phyloP scores from a whole-genome alignment of 2,888 invertebrate genomes.

The Apodemia zela region DNA sequence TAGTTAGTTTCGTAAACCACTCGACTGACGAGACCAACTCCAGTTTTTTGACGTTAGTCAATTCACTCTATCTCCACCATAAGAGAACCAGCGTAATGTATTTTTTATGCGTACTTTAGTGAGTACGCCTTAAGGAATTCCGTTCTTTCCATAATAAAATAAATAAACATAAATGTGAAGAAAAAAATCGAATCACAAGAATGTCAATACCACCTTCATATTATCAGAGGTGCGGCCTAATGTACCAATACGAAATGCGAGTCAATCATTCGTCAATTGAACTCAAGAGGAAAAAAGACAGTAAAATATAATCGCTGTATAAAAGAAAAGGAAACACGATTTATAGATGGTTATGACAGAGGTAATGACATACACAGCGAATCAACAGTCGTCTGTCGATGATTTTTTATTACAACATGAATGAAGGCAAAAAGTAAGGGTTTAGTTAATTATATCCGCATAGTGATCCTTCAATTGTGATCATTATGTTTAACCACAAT shows the following conservation, averaged over 20 bases:
- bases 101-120: background rate
- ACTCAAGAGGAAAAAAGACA: constrained; percentile 56
- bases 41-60: too few relatives aligned
- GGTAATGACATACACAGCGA: constrained; percentile 9
- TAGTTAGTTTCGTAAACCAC: too few relatives aligned
- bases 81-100: background rate
- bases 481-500: too few relatives aligned
- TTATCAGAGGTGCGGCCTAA: constrained; percentile 21
- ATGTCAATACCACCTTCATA: constrained; percentile 11
- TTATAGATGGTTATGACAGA: constrained; percentile 18
- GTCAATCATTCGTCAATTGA: constrained; percentile 73
- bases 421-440: constrained; percentile 2
- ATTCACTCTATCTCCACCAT: too few relatives aligned
- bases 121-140: too few relatives aligned
- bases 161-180: constrained; percentile 2
- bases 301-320: constrained; percentile 42
- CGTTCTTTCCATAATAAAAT: background rate
- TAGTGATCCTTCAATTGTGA: background rate
- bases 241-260: constrained; percentile 33
- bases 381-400: constrained; percentile 7
- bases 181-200: constrained; percentile 12
- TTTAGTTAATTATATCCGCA: background rate
- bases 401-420: background rate
- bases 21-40: too few relatives aligned
- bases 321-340: constrained; percentile 48